phyloP scores from a whole-genome alignment of 2,888 invertebrate genomes.

The Ophonus ardosiacus region DNA sequence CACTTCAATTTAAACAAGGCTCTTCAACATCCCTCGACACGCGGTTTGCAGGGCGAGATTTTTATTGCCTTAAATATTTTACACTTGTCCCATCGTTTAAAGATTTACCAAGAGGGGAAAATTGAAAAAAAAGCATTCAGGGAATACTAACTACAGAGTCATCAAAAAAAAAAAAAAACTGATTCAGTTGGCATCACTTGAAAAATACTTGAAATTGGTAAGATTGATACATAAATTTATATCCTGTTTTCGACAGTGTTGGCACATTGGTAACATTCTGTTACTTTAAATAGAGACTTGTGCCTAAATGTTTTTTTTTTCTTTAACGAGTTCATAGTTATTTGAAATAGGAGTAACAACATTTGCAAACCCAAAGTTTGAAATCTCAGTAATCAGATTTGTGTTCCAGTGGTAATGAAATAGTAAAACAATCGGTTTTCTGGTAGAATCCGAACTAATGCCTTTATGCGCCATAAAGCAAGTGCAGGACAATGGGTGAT shows the following conservation, averaged over 20 bases:
- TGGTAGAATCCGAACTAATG: not conserved
- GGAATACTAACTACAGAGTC: too few relatives aligned
- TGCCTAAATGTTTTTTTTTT: too few relatives aligned
- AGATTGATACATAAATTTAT: too few relatives aligned
- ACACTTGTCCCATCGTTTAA: not conserved
- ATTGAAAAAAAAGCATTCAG: too few relatives aligned
- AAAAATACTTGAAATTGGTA: too few relatives aligned
- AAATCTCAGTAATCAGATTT: not conserved
- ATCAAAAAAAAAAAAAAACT: too few relatives aligned
- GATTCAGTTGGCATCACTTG: too few relatives aligned
- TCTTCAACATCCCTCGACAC: not conserved
- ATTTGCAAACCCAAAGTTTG: not conserved
- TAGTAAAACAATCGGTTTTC: not conserved
- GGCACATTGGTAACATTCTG: too few relatives aligned
- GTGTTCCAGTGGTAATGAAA: not conserved
- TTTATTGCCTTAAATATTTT: not conserved
- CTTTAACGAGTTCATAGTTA: too few relatives aligned
- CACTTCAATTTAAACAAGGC: not conserved
- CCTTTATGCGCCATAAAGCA: slow-evolving; percentile 38
- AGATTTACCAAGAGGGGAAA: not conserved
- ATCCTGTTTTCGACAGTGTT: too few relatives aligned
- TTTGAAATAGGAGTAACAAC: not conserved
- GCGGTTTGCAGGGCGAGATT: not conserved
- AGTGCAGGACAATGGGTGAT: slow-evolving; percentile 36
- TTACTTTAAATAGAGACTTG: too few relatives aligned